Evolutionary conservation across 2,113 vertebrate species (phyloP), one percentile per base, ranked within the genome.

Genomic region (Macroglossus sobrinus): DNA sequence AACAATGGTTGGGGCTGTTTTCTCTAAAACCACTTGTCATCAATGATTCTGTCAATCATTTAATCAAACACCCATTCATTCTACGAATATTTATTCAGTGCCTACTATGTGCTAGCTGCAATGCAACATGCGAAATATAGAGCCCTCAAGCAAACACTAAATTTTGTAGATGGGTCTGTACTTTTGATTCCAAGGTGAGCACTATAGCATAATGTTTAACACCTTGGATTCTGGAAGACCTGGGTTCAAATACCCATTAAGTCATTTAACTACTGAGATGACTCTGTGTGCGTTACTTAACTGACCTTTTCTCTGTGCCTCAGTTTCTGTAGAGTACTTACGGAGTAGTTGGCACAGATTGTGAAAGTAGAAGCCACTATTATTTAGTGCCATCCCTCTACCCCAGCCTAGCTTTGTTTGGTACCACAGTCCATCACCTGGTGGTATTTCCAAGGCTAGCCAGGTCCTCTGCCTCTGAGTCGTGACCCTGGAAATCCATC

Each of bases 401-500:
- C 16, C 18, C 35, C 68, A 68, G 45, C 21, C 64, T 66, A 74
- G 64, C 26, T 66, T 78, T 61, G 69, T 5, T 59, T 0, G 1
- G 33, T 50, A 82, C 75, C 75, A 43, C 81, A 63, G 76, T 85
- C 33, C 84, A 75, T 61, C 40, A 47, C 72, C 61, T 57, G 38
- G 55, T 81, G 81, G 72, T 94, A 89, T 96, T 96, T 96, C 76
- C 21, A 55, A 96, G 72, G 63, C 89, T 79, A 92, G 38, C 95
- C 69, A 63, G 84, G 91, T 88, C 88, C 53, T 92, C 80, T 63
- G 79, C 43, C n/a, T 74, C 92, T 96, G 74, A 74, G 69, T 90
- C 24, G n/a, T 89, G 97, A 96, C 97, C 97, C 97, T 97, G 94
- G 94, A 95, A 97, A 96, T 84, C 89, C 35, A 93, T 94, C 93